Evolutionary conservation across 2,797 vertebrate species (phyloP).

Genomic region (Danio jaintianensis): DNA sequence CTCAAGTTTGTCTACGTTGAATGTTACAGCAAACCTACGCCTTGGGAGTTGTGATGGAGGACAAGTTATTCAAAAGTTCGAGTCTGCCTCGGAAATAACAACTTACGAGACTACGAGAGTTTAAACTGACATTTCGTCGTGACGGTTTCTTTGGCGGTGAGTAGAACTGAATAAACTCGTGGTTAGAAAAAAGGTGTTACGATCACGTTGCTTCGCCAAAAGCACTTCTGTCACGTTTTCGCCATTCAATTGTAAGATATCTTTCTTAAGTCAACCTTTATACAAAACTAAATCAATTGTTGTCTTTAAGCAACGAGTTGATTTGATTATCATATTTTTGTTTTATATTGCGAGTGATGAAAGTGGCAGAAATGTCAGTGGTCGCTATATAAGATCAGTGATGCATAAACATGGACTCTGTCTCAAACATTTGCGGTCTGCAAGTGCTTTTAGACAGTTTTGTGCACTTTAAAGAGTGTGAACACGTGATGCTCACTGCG

Average conservation of each 20-base stretch:
- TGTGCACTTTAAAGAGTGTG: neutral
- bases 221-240: neutral
- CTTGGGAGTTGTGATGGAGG: conserved; percentile 32
- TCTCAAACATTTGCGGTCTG: neutral
- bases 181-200: neutral
- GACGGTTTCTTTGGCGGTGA: conserved; percentile 32
- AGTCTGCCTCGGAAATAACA: conserved; percentile 1
- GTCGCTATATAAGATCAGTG: neutral
- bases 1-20: conserved; percentile 43
- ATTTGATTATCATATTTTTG: neutral
- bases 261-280: neutral
- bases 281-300: neutral
- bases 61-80: conserved; percentile 48
- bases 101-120: neutral
- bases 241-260: neutral
- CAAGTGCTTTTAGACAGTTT: neutral
- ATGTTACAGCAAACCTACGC: neutral
- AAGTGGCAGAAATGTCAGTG: conserved; percentile 16
- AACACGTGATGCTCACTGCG: neutral
- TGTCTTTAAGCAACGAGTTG: neutral
- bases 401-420: neutral
- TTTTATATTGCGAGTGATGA: neutral
- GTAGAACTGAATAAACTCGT: conserved; percentile 14
- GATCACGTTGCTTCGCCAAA: neutral
- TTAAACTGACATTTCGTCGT: neutral